A percentile compares a stretch with the other conserved stretches of the same genome.
phyloP scores from a whole-genome alignment of 2,888 invertebrate genomes.

The Pollenia labialis region DNA sequence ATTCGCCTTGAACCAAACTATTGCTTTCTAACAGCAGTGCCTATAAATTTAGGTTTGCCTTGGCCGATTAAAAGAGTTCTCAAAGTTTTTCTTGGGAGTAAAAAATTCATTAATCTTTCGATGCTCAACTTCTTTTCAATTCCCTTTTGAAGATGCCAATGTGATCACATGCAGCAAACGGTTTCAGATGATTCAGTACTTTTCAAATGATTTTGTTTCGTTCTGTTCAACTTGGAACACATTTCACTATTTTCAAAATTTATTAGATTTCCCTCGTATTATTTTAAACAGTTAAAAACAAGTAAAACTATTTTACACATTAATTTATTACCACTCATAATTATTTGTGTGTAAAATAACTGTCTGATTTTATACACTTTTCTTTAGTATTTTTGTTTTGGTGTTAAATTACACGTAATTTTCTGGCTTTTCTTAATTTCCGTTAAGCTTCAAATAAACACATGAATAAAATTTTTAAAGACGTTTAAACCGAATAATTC shows the following conservation, averaged over 20 bases:
- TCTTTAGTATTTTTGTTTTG: neutral
- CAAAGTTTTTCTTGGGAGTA: no score
- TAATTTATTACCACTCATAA: conserved; percentile 29
- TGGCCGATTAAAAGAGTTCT: no score
- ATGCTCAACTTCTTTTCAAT: no score
- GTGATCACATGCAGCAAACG: no score
- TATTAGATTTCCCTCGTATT: neutral
- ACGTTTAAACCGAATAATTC: neutral
- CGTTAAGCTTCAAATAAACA: conserved; percentile 10
- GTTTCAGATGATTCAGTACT: no score
- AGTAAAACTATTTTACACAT: conserved; percentile 3
- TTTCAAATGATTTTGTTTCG: no score
- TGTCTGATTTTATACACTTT: conserved; percentile 11
- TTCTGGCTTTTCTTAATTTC: conserved; percentile 47
- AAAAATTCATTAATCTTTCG: no score
- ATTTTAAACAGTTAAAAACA: neutral
- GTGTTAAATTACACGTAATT: conserved; percentile 43
- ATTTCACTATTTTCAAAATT: neutral
- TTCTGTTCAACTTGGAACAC: no score
- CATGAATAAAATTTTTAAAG: conserved; percentile 26
- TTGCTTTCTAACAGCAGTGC: no score
- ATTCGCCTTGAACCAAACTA: no score
- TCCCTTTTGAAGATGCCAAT: no score
- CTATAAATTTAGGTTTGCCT: no score
- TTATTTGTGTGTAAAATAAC: conserved; percentile 21